Percentiles rank a stretch among this genome's conserved stretches.
Evolutionary conservation across 2,797 vertebrate genomes (phyloP).

Genomic region (Podarcis lilfordi): DNA sequence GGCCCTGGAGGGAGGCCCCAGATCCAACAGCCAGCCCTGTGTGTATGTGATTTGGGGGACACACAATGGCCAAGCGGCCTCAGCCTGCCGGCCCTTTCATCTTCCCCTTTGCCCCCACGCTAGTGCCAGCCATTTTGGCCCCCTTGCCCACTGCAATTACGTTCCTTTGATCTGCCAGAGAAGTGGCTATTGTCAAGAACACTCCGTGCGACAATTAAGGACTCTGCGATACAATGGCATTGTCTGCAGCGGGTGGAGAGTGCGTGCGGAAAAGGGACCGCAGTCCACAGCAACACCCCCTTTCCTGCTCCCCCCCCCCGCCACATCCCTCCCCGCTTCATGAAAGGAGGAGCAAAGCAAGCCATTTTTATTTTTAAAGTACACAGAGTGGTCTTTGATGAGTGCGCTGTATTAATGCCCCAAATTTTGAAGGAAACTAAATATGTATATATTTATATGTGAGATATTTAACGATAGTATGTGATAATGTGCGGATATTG

Average conservation of each 20-base stretch:
- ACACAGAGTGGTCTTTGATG: background rate
- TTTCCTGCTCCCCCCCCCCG: background rate
- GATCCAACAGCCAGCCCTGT: background rate
- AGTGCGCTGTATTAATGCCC: background rate
- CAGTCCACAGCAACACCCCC: background rate
- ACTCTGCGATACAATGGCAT: slow-evolving; percentile 4
- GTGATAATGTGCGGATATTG: background rate
- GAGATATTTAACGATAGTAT: too few species aligned
- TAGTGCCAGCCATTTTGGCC: slow-evolving; percentile 3
- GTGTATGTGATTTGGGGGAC: background rate
- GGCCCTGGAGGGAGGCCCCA: too few species aligned
- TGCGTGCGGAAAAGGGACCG: background rate
- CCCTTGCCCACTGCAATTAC: slow-evolving; percentile 24
- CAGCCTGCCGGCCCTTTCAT: background rate
- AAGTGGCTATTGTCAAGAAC: slow-evolving; percentile 30
- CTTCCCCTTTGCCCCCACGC: slow-evolving; percentile 7
- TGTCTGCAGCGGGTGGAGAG: background rate
- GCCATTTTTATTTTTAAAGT: background rate
- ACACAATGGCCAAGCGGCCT: background rate
- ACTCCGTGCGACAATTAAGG: slow-evolving; percentile 36
- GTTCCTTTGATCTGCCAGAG: slow-evolving; percentile 43
- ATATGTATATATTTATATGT: too few species aligned
- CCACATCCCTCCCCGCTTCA: too few species aligned
- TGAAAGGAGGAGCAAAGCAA: background rate
- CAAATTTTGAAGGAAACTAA: background rate